These are phyloP conservation scores for Anthoptus insignis DNA, from an alignment of 2,888 invertebrate genomes.

Conservation along the genomic window DNA sequence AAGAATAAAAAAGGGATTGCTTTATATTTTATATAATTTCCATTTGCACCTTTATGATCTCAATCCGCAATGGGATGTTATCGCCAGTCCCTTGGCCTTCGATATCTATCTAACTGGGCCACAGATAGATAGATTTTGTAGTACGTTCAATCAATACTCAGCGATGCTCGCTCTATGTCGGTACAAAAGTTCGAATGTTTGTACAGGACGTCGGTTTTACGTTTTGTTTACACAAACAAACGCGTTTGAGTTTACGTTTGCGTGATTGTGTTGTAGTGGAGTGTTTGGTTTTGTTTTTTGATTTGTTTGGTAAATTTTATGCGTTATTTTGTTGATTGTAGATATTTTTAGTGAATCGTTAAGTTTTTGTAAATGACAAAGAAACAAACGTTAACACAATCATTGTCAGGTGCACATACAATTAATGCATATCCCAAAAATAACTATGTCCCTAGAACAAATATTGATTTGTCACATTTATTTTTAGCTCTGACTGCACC, in stretches of 20 bases:
- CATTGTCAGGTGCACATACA: no score
- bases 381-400: no score
- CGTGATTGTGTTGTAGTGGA: constrained; percentile 10
- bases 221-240: neutral
- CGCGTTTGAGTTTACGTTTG: neutral
- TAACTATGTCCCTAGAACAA: no score
- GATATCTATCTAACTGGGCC: constrained; percentile 25
- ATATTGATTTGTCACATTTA: no score
- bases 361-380: no score
- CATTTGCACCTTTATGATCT: neutral
- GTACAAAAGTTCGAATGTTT: no score
- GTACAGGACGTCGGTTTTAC: neutral
- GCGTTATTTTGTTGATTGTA: neutral
- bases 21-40: neutral
- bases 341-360: no score
- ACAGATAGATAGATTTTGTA: constrained; percentile 16
- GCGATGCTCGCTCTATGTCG: constrained; percentile 56
- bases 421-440: no score
- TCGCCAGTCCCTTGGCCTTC: constrained; percentile 1
- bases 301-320: constrained; percentile 5
- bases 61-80: neutral
- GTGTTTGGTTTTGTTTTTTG: constrained; percentile 42
- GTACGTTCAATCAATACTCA: constrained; percentile 51
- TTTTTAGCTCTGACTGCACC: no score
- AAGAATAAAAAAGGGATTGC: no score